These are phyloP conservation scores for Gorsachius goisagi DNA, from an alignment of 2,113 vertebrate genomes.

Conservation along the genomic window DNA sequence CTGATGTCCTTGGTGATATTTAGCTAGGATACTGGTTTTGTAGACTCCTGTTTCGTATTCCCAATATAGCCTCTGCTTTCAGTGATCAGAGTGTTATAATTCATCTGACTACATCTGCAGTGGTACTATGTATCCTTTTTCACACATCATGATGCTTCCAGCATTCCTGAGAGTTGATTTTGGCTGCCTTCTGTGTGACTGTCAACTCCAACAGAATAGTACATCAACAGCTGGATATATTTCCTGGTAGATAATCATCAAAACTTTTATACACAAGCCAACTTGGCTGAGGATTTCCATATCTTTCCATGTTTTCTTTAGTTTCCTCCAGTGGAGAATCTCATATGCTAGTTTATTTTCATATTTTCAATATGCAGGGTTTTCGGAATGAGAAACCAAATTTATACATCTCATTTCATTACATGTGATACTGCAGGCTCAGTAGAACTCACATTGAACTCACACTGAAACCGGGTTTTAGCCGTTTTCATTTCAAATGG, in stretches of 20 bases:
- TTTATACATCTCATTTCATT: not conserved
- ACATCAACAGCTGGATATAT: slow-evolving; percentile 1
- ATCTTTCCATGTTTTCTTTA: slow-evolving; percentile 36
- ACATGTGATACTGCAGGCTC: not conserved
- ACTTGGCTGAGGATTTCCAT: slow-evolving; percentile 10
- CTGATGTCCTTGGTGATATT: not conserved
- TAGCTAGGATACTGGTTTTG: not conserved
- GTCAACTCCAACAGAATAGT: not conserved
- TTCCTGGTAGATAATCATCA: not conserved
- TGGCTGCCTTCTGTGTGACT: not conserved
- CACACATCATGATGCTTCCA: not conserved
- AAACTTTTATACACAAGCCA: not conserved
- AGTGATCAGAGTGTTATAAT: not conserved
- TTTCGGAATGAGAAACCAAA: not conserved
- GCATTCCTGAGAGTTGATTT: not conserved
- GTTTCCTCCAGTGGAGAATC: not conserved
- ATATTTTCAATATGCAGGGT: not conserved
- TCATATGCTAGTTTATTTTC: slow-evolving; percentile 12
- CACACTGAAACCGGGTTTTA: not conserved
- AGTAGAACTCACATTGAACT: not conserved
- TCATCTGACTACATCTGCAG: not conserved
- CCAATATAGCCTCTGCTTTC: not conserved
- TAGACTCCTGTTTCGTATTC: not conserved
- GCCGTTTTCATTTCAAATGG: fast-evolving
- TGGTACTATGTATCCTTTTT: not conserved